These are phyloP conservation scores for Drosophila ironensis DNA, from an alignment of 1,140 invertebrate genomes.

Conservation along the genomic window DNA sequence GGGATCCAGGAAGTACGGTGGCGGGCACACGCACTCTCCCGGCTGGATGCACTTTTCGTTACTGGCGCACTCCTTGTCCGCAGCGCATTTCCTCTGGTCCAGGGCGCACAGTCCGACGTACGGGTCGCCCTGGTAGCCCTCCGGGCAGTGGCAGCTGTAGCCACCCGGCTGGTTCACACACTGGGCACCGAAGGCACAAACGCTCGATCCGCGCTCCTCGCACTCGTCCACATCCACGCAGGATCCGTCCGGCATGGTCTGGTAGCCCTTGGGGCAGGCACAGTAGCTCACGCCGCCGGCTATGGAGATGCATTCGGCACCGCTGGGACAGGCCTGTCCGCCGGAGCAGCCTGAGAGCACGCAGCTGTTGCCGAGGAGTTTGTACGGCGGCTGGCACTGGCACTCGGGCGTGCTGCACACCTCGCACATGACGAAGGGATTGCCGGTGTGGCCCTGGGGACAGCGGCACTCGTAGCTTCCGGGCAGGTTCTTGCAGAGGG, in stretches of 20 bases:
- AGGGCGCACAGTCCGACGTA: slow-evolving; percentile 89
- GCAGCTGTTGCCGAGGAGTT: slow-evolving; percentile 90
- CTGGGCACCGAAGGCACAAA: slow-evolving; percentile 92
- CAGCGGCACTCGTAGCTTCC: slow-evolving; percentile 97
- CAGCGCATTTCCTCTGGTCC: slow-evolving; percentile 90
- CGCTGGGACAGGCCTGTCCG: slow-evolving; percentile 89
- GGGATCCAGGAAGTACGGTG: slow-evolving; percentile 92
- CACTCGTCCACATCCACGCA: slow-evolving; percentile 94
- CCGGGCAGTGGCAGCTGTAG: slow-evolving; percentile 91
- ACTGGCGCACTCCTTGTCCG: slow-evolving; percentile 90
- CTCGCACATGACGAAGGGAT: slow-evolving; percentile 92
- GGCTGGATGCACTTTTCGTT: slow-evolving; percentile 96
- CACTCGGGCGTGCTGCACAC: slow-evolving; percentile 92
- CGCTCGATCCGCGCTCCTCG: slow-evolving; percentile 86
- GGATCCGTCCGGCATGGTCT: slow-evolving; percentile 87
- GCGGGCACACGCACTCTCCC: slow-evolving; percentile 93
- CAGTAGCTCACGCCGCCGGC: slow-evolving; percentile 95
- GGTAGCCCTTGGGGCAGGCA: slow-evolving; percentile 92
- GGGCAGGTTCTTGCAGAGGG: slow-evolving; percentile 95
- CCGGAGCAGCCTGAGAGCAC: slow-evolving; percentile 91
- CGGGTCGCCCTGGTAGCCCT: slow-evolving; percentile 87
- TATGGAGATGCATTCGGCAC: slow-evolving; percentile 93
- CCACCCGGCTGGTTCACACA: slow-evolving; percentile 91
- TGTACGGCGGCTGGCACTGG: slow-evolving; percentile 93
- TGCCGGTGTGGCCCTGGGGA: slow-evolving; percentile 92